Conservation (phyloP, 1,140 invertebrate species). For the Heliconius himera region DNA sequence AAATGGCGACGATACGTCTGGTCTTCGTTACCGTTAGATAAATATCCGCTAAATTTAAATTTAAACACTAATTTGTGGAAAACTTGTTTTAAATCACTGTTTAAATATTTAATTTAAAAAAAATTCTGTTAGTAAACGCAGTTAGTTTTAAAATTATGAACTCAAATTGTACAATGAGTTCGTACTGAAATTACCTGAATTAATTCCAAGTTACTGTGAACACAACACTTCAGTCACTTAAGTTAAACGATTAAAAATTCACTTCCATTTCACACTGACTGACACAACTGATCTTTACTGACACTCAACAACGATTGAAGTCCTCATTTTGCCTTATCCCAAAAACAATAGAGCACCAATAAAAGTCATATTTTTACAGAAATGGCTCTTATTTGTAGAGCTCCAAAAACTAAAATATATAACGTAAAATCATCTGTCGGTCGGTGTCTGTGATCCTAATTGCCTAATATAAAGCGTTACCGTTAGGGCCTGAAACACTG, state of each 20-base stretch:
- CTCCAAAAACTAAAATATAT: slow-evolving; percentile 11
- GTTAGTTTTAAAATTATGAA: not conserved
- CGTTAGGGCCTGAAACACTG: slow-evolving; percentile 47
- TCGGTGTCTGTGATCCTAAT: slow-evolving; percentile 50
- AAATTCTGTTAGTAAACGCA: not conserved
- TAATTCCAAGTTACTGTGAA: not conserved
- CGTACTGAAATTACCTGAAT: not conserved
- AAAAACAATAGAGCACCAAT: slow-evolving; percentile 8
- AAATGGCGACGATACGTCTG: slow-evolving; percentile 4
- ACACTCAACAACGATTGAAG: slow-evolving; percentile 3
- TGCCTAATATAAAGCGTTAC: slow-evolving; percentile 61
- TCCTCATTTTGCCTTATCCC: not conserved
- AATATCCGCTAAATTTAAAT: slow-evolving; percentile 11
- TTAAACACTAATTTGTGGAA: not conserved
- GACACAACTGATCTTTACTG: slow-evolving; percentile 8
- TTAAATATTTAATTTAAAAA: not conserved
- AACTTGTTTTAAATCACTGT: slow-evolving; percentile 6
- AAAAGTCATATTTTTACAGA: not conserved
- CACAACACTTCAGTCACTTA: not conserved
- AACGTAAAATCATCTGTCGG: slow-evolving; percentile 30
- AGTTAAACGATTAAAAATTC: not conserved
- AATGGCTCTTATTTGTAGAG: slow-evolving; percentile 2
- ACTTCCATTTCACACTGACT: slow-evolving; percentile 3
- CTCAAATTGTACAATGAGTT: not conserved
- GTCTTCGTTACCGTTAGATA: not conserved